phyloP scores from a whole-genome alignment of 92 coral and sea anemone species.

The Pocillopora meandrina region DNA sequence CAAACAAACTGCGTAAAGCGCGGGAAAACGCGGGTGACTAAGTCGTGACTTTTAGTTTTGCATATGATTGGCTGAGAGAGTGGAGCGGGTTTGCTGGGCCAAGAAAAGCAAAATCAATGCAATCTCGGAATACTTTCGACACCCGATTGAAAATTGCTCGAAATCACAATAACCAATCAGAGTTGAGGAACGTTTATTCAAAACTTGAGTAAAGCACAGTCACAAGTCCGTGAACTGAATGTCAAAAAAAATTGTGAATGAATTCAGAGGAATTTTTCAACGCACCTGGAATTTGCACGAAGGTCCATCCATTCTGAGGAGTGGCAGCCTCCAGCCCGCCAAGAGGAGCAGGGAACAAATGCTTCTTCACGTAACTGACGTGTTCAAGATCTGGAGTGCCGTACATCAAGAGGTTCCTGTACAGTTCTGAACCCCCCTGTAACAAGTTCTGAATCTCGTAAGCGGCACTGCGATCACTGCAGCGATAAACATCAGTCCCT shows the following conservation, averaged over 20 bases:
- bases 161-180: background rate
- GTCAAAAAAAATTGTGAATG: background rate
- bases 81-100: too few relatives aligned
- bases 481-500: slow-evolving; percentile 74
- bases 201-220: too few relatives aligned
- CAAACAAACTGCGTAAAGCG: too few relatives aligned
- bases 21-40: too few relatives aligned
- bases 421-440: slow-evolving; percentile 75
- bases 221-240: background rate
- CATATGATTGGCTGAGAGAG: too few relatives aligned
- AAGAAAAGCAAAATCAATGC: too few relatives aligned
- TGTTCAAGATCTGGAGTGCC: slow-evolving; percentile 75
- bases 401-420: slow-evolving; percentile 71
- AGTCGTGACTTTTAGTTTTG: too few relatives aligned
- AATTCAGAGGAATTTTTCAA: background rate
- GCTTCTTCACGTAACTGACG: slow-evolving; percentile 60
- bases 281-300: slow-evolving; percentile 94
- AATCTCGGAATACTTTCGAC: background rate
- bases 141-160: background rate
- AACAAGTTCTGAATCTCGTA: slow-evolving; percentile 73
- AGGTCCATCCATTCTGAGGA: slow-evolving; percentile 94
- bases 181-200: too few relatives aligned
- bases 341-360: slow-evolving; percentile 78
- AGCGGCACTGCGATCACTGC: slow-evolving; percentile 95
- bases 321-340: slow-evolving; percentile 95